phyloP scores from a whole-genome alignment of 1,140 invertebrate genomes.

The Prorops nasuta region DNA sequence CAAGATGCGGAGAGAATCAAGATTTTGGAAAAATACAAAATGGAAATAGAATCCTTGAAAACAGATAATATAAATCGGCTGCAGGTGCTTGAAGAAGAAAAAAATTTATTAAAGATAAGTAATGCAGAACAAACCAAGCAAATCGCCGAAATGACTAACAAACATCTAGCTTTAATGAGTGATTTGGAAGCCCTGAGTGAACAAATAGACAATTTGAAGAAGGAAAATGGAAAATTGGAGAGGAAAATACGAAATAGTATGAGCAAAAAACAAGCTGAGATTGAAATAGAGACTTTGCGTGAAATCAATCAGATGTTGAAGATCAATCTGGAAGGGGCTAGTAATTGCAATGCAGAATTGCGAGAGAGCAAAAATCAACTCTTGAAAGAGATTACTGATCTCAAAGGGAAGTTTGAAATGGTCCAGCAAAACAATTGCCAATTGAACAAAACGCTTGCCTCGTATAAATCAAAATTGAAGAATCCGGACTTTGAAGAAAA shows the following conservation, averaged over 20 bases:
- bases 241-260: slow-evolving; percentile 40
- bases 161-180: slow-evolving; percentile 17
- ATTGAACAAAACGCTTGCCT: slow-evolving; percentile 15
- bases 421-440: slow-evolving; percentile 30
- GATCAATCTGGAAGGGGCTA: slow-evolving; percentile 44
- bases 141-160: slow-evolving; percentile 32
- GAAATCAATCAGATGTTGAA: slow-evolving; percentile 39
- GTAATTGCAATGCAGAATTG: slow-evolving; percentile 41
- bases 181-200: slow-evolving; percentile 27
- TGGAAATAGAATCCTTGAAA: slow-evolving; percentile 32
- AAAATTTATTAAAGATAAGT: slow-evolving; percentile 29
- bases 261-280: slow-evolving; percentile 27
- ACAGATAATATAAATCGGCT: slow-evolving; percentile 23
- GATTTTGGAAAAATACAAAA: slow-evolving; percentile 34
- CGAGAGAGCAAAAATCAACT: slow-evolving; percentile 35
- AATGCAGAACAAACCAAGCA: slow-evolving; percentile 30
- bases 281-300: slow-evolving; percentile 30
- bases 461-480: slow-evolving; percentile 19
- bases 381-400: slow-evolving; percentile 26
- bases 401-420: slow-evolving; percentile 21
- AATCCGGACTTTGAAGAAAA: slow-evolving; percentile 15
- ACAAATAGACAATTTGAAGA: slow-evolving; percentile 16
- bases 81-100: slow-evolving; percentile 25
- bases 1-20: slow-evolving; percentile 29
- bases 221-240: slow-evolving; percentile 27